Evolutionary conservation across 2,113 vertebrate genomes (phyloP).

Genomic region (Dromiciops gliroides): DNA sequence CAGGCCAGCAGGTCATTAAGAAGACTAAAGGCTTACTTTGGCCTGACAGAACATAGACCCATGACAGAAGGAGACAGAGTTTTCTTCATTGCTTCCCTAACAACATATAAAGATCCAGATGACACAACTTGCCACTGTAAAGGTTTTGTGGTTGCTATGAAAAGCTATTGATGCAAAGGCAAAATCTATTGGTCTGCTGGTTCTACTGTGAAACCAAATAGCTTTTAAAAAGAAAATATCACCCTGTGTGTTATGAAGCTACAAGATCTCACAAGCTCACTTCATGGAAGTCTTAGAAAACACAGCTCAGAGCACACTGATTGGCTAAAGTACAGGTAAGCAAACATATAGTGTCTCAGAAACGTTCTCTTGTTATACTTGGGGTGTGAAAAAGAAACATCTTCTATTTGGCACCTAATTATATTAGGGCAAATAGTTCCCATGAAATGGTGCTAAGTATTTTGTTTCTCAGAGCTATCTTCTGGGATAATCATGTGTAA

Average conservation of each 20-base stretch:
- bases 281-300: conserved; percentile 37
- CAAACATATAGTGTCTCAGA: conserved; percentile 62
- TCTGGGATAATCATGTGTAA: conserved; percentile 50
- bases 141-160: conserved; percentile 74
- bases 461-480: conserved; percentile 65
- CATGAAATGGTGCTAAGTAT: conserved; percentile 63
- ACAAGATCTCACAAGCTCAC: conserved; percentile 14
- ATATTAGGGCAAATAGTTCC: conserved; percentile 70
- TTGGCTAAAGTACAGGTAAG: conserved; percentile 49
- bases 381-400: conserved; percentile 55
- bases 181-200: conserved; percentile 71
- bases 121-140: conserved; percentile 67
- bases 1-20: conserved; percentile 74
- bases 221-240: conserved; percentile 3
- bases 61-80: conserved; percentile 64
- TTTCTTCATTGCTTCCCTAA: conserved; percentile 74
- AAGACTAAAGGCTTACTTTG: conserved; percentile 68
- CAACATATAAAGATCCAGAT: conserved; percentile 69
- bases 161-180: conserved; percentile 73
- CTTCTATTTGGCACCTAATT: conserved; percentile 68
- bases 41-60: conserved; percentile 70
- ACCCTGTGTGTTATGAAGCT: conserved; percentile 53
- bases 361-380: conserved; percentile 37
- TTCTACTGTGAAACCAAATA: conserved; percentile 62
- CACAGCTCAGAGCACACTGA: conserved; percentile 32